Conservation (phyloP, 2,888 invertebrate species). For the Drosophila infuscata region DNA sequence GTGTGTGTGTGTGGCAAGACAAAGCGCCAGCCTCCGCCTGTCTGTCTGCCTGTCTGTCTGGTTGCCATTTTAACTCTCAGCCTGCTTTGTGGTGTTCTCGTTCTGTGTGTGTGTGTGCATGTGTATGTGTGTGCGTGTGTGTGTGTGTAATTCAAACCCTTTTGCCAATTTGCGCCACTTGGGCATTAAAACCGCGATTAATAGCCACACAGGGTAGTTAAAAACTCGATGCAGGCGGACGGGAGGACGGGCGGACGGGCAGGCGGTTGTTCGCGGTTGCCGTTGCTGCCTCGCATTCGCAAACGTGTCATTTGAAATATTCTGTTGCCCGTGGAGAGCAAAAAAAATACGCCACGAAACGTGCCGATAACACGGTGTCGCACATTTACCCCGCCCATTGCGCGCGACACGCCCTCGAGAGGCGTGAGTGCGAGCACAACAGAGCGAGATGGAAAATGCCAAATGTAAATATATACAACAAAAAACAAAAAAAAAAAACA, state of each 20-base stretch:
- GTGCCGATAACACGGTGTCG: slow-evolving; percentile 82
- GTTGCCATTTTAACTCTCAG: slow-evolving; percentile 31
- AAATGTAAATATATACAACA: slow-evolving; percentile 65
- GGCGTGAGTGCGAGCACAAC: slow-evolving; percentile 3
- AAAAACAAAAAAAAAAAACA: slow-evolving; percentile 12
- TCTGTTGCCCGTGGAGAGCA: slow-evolving; percentile 54
- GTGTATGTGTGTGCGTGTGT: background rate
- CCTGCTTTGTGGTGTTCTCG: slow-evolving; percentile 1
- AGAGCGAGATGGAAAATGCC: slow-evolving; percentile 21
- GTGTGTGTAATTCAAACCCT: slow-evolving; percentile 68
- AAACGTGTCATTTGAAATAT: slow-evolving; percentile 79
- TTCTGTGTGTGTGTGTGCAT: slow-evolving; percentile 10
- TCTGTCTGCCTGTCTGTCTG: slow-evolving; percentile 13
- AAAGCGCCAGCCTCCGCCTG: slow-evolving; percentile 21
- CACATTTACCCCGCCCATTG: slow-evolving; percentile 59
- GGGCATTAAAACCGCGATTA: slow-evolving; percentile 81
- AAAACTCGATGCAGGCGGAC: slow-evolving; percentile 36
- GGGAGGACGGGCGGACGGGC: background rate
- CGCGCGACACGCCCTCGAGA: slow-evolving; percentile 37
- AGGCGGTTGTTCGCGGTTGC: slow-evolving; percentile 15
- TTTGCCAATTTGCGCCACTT: slow-evolving; percentile 78
- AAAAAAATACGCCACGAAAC: slow-evolving; percentile 69
- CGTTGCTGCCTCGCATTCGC: slow-evolving; percentile 46
- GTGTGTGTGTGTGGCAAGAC: slow-evolving; percentile 4
- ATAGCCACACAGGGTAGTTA: slow-evolving; percentile 77